Evolutionary conservation across 2,888 invertebrate genomes (phyloP).

Genomic region (Neoascia interrupta): DNA sequence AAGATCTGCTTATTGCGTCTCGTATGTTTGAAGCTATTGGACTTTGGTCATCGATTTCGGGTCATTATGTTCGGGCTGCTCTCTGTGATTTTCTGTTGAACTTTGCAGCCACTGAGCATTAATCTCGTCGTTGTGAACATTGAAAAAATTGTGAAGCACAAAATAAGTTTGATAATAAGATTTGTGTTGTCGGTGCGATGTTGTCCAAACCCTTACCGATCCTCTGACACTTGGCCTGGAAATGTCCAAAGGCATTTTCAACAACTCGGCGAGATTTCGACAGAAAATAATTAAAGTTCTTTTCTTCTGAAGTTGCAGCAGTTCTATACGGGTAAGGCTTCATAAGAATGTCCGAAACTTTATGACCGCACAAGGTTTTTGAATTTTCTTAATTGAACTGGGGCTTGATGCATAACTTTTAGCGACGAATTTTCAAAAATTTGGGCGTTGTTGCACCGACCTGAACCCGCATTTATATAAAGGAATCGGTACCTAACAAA

Average conservation of each 20-base stretch:
- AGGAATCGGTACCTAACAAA: no score
- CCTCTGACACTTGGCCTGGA: no score
- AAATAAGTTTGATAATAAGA: constrained; percentile 30
- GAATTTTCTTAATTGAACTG: neutral
- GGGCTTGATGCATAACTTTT: neutral
- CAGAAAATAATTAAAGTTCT: neutral
- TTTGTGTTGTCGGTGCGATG: constrained; percentile 20
- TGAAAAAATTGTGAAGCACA: constrained; percentile 39
- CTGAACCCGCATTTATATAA: neutral
- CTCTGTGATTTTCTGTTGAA: no score
- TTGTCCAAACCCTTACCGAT: constrained; percentile 41
- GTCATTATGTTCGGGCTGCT: no score
- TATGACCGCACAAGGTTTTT: neutral
- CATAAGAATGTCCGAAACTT: neutral
- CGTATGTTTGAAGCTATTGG: no score
- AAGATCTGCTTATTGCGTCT: no score
- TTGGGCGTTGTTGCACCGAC: neutral
- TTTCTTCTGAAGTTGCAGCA: neutral
- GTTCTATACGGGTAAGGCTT: neutral
- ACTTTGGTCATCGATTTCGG: no score
- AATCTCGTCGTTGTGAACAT: constrained; percentile 19
- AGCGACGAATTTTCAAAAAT: neutral
- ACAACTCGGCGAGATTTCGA: no score
- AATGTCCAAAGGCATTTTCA: no score
- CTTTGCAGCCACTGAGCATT: neutral